Percentiles rank a stretch among this genome's conserved stretches.
Evolutionary conservation across 2,888 invertebrate species (phyloP).

Genomic region (Metallyticus violacea): DNA sequence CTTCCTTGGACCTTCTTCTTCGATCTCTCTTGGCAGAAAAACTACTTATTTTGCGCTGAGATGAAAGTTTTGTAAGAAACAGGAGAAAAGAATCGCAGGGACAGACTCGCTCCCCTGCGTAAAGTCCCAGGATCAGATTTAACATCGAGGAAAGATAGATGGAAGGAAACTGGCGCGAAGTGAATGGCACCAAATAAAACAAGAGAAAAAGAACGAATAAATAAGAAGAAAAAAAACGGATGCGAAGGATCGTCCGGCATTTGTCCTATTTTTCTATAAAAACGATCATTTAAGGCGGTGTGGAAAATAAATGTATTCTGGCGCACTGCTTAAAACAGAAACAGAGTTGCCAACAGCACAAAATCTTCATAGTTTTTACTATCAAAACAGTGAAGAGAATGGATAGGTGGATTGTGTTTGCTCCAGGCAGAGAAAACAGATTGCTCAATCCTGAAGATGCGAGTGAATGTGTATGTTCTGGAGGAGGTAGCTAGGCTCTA

Average conservation of each 20-base stretch:
- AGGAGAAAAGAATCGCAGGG: not conserved
- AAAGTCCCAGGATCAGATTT: not conserved
- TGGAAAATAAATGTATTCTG: not conserved
- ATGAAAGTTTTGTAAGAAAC: not conserved
- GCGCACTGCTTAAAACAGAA: not conserved
- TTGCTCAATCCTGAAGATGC: not conserved
- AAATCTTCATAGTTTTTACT: not conserved
- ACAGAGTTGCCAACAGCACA: no score
- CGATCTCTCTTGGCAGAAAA: not conserved
- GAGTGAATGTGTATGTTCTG: not conserved
- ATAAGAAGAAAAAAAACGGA: not conserved
- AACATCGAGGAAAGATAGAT: not conserved
- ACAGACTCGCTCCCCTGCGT: not conserved
- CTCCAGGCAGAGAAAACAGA: not conserved
- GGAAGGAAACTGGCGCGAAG: not conserved
- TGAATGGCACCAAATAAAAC: not conserved
- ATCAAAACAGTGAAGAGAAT: not conserved
- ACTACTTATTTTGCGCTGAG: not conserved
- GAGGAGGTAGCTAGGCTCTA: not conserved
- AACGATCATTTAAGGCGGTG: not conserved
- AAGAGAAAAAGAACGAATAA: no score
- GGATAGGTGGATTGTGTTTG: not conserved
- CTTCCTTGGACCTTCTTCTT: not conserved
- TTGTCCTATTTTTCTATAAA: no score
- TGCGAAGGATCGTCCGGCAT: no score